Percentiles rank a stretch among this genome's conserved stretches.
These are phyloP conservation scores for Plagodis pulveraria DNA, from an alignment of 2,888 invertebrate species.

Conservation along the genomic window DNA sequence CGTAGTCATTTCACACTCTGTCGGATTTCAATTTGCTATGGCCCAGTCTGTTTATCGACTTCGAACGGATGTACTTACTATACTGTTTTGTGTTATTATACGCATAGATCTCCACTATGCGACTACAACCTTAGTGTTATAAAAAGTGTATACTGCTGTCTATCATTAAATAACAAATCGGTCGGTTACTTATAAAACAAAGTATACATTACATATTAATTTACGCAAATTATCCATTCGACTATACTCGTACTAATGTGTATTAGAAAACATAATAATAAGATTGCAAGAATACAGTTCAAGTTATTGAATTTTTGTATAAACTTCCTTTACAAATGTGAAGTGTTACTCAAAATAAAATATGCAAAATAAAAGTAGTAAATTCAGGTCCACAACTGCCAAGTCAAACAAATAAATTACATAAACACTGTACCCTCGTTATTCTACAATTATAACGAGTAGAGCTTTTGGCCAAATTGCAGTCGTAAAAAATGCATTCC, in stretches of 20 bases:
- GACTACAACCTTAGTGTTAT: too few relatives aligned
- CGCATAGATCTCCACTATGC: not conserved
- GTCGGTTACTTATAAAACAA: too few relatives aligned
- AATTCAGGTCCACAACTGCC: conserved; percentile 7
- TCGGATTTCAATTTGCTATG: conserved; percentile 79
- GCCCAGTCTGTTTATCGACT: conserved; percentile 68
- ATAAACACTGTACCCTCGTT: conserved; percentile 43
- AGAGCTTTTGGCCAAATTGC: conserved; percentile 57
- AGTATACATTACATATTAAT: too few relatives aligned
- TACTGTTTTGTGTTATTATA: conserved; percentile 31
- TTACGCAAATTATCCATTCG: too few relatives aligned
- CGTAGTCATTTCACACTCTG: conserved; percentile 80
- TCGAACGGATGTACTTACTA: conserved; percentile 42
- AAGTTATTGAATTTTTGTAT: too few relatives aligned
- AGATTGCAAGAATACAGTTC: too few relatives aligned
- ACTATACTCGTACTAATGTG: too few relatives aligned
- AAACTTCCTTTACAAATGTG: too few relatives aligned
- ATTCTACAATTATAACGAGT: conserved; percentile 55
- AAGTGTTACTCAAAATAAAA: too few relatives aligned
- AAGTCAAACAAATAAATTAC: conserved; percentile 47
- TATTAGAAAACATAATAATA: too few relatives aligned
- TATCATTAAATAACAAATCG: too few relatives aligned
- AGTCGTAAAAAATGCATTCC: conserved; percentile 61
- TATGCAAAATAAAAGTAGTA: not conserved
- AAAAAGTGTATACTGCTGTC: too few relatives aligned